Percentiles rank a stretch among this genome's conserved stretches.
These are phyloP conservation scores for Botia almorhae DNA, from an alignment of 2,797 vertebrate species.

Conservation along the genomic window DNA sequence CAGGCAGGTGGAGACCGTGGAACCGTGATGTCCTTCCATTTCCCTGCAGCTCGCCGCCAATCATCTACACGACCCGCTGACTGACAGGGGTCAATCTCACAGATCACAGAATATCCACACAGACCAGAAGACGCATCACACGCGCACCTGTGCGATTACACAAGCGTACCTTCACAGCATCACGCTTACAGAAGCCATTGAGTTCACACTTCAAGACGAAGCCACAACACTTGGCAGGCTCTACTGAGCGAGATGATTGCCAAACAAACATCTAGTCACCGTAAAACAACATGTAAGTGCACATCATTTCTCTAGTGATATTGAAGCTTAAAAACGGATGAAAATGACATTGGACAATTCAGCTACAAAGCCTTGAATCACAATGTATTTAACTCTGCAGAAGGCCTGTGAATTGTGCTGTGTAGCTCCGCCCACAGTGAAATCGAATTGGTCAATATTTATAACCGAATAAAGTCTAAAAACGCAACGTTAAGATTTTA, in stretches of 20 bases:
- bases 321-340: neutral
- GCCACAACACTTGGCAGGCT: slow-evolving; percentile 18
- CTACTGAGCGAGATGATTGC: slow-evolving; percentile 4
- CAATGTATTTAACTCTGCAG: too few species aligned
- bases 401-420: too few species aligned
- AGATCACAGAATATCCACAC: slow-evolving; percentile 8
- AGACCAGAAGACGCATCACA: neutral
- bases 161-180: slow-evolving; percentile 18
- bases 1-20: slow-evolving; percentile 32
- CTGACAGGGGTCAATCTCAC: slow-evolving; percentile 37
- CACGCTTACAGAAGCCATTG: slow-evolving; percentile 22
- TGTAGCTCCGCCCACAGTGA: too few species aligned
- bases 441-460: too few species aligned
- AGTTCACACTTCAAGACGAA: slow-evolving; percentile 13
- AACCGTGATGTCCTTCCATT: slow-evolving; percentile 30
- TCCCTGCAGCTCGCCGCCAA: slow-evolving; percentile 2
- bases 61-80: slow-evolving; percentile 10
- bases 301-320: slow-evolving; percentile 8
- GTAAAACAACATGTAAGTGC: slow-evolving; percentile 36
- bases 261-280: slow-evolving; percentile 18
- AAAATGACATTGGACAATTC: neutral
- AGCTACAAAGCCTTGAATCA: too few species aligned
- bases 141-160: neutral
- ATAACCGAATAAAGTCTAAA: too few species aligned
- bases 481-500: neutral